phyloP scores from a whole-genome alignment of 2,888 invertebrate species.

The Baronia brevicornis region DNA sequence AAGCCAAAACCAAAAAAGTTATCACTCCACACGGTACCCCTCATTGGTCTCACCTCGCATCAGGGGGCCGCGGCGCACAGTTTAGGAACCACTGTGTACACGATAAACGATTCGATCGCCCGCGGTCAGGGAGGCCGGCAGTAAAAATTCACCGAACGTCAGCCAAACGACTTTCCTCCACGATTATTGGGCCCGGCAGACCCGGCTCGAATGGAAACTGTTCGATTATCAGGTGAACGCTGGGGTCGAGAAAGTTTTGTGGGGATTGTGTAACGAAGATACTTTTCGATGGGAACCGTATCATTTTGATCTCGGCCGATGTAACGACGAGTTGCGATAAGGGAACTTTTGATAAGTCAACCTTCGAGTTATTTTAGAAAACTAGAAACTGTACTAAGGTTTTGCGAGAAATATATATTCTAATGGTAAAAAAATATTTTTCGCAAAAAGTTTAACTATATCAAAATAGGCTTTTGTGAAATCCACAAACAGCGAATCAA shows the following conservation, averaged over 20 bases:
- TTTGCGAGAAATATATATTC: too few relatives aligned
- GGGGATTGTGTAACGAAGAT: conserved; percentile 7
- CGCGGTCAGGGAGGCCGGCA: conserved; percentile 30
- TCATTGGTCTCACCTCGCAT: too few relatives aligned
- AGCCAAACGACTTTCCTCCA: conserved; percentile 37
- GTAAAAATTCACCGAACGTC: conserved; percentile 59
- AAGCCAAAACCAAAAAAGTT: too few relatives aligned
- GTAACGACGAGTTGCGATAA: too few relatives aligned
- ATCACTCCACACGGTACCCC: too few relatives aligned
- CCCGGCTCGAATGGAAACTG: conserved; percentile 40
- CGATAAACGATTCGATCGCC: conserved; percentile 19
- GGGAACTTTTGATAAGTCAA: background rate
- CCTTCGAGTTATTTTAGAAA: background rate
- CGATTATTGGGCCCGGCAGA: conserved; percentile 38
- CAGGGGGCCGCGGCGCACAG: too few relatives aligned
- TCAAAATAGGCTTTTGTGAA: too few relatives aligned
- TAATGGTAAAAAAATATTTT: too few relatives aligned
- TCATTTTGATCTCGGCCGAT: conserved; percentile 2
- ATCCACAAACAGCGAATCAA: too few relatives aligned
- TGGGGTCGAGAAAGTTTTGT: conserved; percentile 8
- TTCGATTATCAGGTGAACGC: conserved; percentile 25
- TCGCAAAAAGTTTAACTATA: too few relatives aligned
- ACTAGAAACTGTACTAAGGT: too few relatives aligned
- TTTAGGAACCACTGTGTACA: background rate
- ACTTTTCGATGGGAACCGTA: background rate